Conservation (phyloP, 1,140 invertebrate species). For the Armadillidium nasatum region DNA sequence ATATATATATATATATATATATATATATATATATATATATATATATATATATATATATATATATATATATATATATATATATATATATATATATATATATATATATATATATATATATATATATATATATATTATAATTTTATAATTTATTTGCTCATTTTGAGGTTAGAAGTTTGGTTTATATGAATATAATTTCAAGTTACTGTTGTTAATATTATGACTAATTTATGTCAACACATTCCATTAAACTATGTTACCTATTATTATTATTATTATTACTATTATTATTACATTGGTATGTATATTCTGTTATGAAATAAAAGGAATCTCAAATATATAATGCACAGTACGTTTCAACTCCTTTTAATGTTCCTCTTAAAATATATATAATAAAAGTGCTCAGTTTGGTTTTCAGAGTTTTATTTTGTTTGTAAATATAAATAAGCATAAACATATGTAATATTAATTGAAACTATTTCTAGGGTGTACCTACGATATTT, state of each 20-base stretch:
- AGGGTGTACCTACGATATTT: too few relatives aligned
- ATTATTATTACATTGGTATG: neutral
- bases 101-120: constrained; percentile 18
- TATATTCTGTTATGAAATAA: neutral
- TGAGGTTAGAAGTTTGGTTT: too few relatives aligned
- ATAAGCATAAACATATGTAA: too few relatives aligned
- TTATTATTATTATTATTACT: neutral
- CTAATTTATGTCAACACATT: neutral
- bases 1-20: neutral
- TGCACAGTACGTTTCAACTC: constrained; percentile 7
- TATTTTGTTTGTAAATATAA: too few relatives aligned
- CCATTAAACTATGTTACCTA: neutral
- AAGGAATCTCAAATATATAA: neutral
- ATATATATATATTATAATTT: constrained; percentile 9
- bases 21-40: neutral
- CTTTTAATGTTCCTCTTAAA: neutral
- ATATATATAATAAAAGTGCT: too few relatives aligned
- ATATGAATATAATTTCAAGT: too few relatives aligned
- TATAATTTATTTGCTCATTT: too few relatives aligned
- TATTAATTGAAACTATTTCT: too few relatives aligned
- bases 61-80: constrained; percentile 17
- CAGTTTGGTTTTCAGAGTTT: too few relatives aligned
- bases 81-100: constrained; percentile 18
- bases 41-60: too few relatives aligned
- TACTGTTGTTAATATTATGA: neutral